phyloP scores from a whole-genome alignment of 1,140 invertebrate species.

The Drosophila nikananu region DNA sequence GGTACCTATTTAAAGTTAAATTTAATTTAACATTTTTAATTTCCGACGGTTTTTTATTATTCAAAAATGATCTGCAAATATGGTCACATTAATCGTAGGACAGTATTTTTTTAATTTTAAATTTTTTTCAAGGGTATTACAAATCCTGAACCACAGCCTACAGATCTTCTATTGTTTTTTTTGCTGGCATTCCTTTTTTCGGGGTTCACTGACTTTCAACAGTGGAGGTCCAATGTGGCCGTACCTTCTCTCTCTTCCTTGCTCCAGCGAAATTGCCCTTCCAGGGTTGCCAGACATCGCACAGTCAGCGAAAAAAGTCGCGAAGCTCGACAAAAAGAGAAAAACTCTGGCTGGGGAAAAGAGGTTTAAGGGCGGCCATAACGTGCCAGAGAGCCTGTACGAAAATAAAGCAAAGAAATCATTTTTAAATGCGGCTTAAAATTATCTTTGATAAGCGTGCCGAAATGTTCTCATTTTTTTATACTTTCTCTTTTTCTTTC shows the following conservation, averaged over 20 bases:
- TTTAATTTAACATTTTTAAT: background rate
- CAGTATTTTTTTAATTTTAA: background rate
- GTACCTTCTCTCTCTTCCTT: background rate
- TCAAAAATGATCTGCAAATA: background rate
- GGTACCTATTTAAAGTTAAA: background rate
- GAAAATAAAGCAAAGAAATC: slow-evolving; percentile 69
- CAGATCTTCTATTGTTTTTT: background rate
- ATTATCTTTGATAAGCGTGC: slow-evolving; percentile 78
- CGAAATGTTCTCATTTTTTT: slow-evolving; percentile 59
- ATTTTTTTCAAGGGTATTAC: background rate
- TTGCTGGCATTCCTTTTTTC: slow-evolving; percentile 39
- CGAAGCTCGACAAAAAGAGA: slow-evolving; percentile 52
- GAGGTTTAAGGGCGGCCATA: background rate
- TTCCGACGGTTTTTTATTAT: background rate
- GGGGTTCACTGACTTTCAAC: slow-evolving; percentile 77
- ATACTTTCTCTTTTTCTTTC: background rate
- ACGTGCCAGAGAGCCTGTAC: slow-evolving; percentile 6
- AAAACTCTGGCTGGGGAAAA: background rate
- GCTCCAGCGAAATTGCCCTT: background rate
- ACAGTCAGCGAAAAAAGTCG: slow-evolving; percentile 63
- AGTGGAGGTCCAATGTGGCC: slow-evolving; percentile 30
- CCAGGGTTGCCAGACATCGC: slow-evolving; percentile 75
- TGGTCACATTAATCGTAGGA: background rate
- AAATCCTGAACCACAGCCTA: too few species aligned
- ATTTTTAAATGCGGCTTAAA: slow-evolving; percentile 80